Evolutionary conservation across 1,140 invertebrate genomes (phyloP), one percentile per base, ranked within the genome.

Genomic region (Bombus sibiricus): DNA sequence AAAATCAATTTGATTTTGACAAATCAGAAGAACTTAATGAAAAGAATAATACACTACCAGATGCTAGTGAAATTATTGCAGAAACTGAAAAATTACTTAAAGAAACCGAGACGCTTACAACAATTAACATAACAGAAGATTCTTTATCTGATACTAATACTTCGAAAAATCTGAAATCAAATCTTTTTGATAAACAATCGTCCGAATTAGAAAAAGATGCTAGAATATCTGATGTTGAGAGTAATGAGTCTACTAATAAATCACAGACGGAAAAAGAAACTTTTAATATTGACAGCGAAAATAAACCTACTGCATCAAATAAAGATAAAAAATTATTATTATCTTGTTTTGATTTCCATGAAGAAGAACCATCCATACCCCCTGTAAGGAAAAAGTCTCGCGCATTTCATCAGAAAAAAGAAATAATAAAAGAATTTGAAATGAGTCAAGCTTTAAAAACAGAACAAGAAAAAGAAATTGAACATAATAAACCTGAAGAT

Each of bases 261-360:
- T 83, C 85, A 8, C 64, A 72, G 32, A 77, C 64, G 15, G 83
- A 85, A 12, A 91, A 82, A n/a, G 82, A 89, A n/a, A 59, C 47
- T 66, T 69, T 47, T 28, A 69, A 68, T 78, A 71, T 73, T 37
- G 81, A 94, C 66, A 76, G 82, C 39, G 88, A 95, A 78, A 89
- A 69, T 62, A 83, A 88, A 73, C 72, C 83, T 72, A 93, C 95
- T 57, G 57, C 57, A 41, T 87, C 77, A 0, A 89, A 92, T 32
- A 90, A 93, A 37, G 92, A 94, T 66, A 94, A 94, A 68, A 94
- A 94, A 73, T 94, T 94, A 66, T 92, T 91, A 91, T 93, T 95
- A 89, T 95, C 96, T 8, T 96, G 96, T 86, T 96, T 96, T 86
- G 96, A 96, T 94, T 96, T 96, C 85, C 93, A 96, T 32, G 96